Percentiles rank a stretch among this genome's conserved stretches.
These are phyloP conservation scores for Myiotriccus ornatus DNA, from an alignment of 2,797 vertebrate species.

Conservation along the genomic window DNA sequence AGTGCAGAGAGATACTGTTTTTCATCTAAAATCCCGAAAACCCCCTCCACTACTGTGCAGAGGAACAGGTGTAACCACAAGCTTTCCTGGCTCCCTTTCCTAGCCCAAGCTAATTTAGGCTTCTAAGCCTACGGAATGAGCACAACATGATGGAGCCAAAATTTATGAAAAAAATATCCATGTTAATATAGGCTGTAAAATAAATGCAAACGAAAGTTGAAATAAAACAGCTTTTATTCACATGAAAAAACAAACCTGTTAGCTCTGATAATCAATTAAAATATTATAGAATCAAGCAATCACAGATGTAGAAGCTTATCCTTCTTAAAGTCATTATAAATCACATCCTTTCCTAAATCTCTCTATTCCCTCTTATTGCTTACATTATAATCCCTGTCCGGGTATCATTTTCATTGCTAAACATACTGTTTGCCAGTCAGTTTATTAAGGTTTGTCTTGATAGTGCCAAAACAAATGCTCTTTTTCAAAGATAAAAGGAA, in stretches of 20 bases:
- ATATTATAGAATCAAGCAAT: slow-evolving; percentile 77
- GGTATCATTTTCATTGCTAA: slow-evolving; percentile 86
- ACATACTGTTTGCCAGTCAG: slow-evolving; percentile 80
- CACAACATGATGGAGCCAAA: slow-evolving; percentile 35
- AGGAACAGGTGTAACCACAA: slow-evolving; percentile 60
- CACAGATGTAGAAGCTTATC: slow-evolving; percentile 90
- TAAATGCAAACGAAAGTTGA: slow-evolving; percentile 76
- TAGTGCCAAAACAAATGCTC: slow-evolving; percentile 75
- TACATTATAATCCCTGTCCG: slow-evolving; percentile 77
- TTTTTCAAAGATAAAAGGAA: slow-evolving; percentile 77
- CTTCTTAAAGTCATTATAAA: slow-evolving; percentile 86
- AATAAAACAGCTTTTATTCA: slow-evolving; percentile 74
- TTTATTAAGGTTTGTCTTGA: slow-evolving; percentile 84
- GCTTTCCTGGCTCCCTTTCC: not conserved
- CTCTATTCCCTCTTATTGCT: slow-evolving; percentile 81
- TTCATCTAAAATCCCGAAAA: not conserved
- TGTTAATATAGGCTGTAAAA: slow-evolving; percentile 64
- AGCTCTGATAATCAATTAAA: slow-evolving; percentile 85
- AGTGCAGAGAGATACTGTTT: not conserved
- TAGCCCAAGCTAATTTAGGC: slow-evolving; percentile 41
- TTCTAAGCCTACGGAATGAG: slow-evolving; percentile 54
- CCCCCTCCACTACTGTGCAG: not conserved
- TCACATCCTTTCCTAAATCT: slow-evolving; percentile 91
- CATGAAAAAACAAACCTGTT: slow-evolving; percentile 83
- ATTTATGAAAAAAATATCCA: slow-evolving; percentile 38